Base-by-base conservation (phyloP, 2,113 vertebrate species). In the Gasterosteus nipponicus region DNA sequence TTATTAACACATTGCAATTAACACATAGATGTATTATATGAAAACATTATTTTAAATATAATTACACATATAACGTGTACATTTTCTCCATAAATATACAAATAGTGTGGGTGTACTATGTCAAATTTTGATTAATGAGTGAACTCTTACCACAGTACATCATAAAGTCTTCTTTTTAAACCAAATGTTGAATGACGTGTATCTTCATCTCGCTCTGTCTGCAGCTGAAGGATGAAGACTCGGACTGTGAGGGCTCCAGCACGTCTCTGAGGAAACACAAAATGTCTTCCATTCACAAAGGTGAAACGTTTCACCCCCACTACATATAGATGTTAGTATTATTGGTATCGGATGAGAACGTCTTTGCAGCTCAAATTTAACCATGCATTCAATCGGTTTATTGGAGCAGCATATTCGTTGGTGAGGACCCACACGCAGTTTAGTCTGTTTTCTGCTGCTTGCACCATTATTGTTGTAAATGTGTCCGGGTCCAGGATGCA, bases 231-330 rank as follows among this genome's bases (percentile, higher is more conserved):
- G 74, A 39, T 54, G 82, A 77, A 0, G 93, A 96, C 9, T 89
- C 93, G 0, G 94, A 94, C 7, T 75, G 89, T 0, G 89, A 76
- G 7, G 66, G 91, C 46, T 92, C 93, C 68, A 92, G 79, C 67
- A 84, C 91, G 65, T 49, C 53, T 2, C 89, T 92, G 5, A 92
- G 92, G 8, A 93, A 89, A 29, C 90, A 89, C 64, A 95, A 94
- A 57, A 81, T 94, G 7, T 95, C 94, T 54, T 94, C 94, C 73
- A 91, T 91, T n/a, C 78, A 91, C 42, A 93, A 91, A 67, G 92
- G 80, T 86, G 22, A 8, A 10, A 4, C 29, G 22, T 12, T 19
- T 1, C 33, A 35, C 15, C 33, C 18, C 18, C 58, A 39, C 9
- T 31, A 31, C 29, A 35, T 58, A 7, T 5, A 58, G 29, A 58